Conservation (phyloP, 2,797 vertebrate genomes). For the Mormyrops attenuatus region DNA sequence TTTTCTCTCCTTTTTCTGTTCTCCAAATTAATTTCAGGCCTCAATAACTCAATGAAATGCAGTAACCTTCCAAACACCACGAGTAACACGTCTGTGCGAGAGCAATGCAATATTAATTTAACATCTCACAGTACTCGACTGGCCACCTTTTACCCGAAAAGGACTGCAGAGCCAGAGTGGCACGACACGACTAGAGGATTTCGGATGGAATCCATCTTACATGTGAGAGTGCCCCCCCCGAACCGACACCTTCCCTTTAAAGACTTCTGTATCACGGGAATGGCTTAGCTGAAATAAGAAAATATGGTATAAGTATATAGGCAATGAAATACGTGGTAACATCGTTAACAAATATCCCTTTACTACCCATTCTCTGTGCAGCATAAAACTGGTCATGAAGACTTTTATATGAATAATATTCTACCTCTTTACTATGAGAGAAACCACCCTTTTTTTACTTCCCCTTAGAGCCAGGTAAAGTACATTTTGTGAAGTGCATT, state of each 20-base stretch:
- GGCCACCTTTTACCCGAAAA: not conserved
- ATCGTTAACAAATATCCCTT: not conserved
- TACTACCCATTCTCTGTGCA: not conserved
- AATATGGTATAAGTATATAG: not conserved
- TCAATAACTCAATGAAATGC: conserved; percentile 39
- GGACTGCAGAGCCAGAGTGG: too few relatives aligned
- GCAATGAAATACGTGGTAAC: not conserved
- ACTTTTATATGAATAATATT: not conserved
- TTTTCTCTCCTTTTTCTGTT: conserved; percentile 25
- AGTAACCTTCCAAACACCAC: conserved; percentile 43
- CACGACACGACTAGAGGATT: not conserved
- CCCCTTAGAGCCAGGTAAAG: not conserved
- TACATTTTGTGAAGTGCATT: not conserved
- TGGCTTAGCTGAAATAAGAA: not conserved
- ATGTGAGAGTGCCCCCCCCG: not conserved
- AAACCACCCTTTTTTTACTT: not conserved
- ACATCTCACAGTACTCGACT: conserved; percentile 31
- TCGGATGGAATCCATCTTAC: not conserved
- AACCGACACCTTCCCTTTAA: not conserved
- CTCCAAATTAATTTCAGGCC: conserved; percentile 56
- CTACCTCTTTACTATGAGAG: not conserved
- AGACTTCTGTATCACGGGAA: not conserved
- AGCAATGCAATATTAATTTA: conserved; percentile 36
- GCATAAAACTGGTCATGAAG: not conserved
- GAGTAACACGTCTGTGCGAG: conserved; percentile 33